Evolutionary conservation across 2,888 invertebrate species (phyloP), one percentile per base, ranked within the genome.

Genomic region (Papilio protenor): DNA sequence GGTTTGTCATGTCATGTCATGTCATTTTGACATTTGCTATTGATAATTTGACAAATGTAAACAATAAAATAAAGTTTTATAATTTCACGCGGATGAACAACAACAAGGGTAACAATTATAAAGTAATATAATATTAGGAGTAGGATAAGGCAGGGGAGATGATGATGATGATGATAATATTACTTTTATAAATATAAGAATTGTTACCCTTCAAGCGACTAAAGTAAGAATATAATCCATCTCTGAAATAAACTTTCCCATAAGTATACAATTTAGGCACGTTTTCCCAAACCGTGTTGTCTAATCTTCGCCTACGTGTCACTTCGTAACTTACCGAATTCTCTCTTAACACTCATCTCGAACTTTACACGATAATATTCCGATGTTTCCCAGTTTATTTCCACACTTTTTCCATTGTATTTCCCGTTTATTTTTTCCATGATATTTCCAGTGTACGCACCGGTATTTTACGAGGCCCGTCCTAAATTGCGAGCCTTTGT

Each of bases 391-490:
- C 72, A 64, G 40, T 72, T 49, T 72, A 61, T 76, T 76, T 71
- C 61, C 16, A 66, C n/a, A 49, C 21, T 27, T 70, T 76, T 76
- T 76, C 18, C 18, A 55, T n/a, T 33, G n/a, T 59, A 61, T 61
- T 49, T 76, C 21, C 59, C 12, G 40, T 74, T 47, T 47, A 59
- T 47, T 27, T 71, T 70, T 59, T 55, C 66, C 66, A 55, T 40
- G 73, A 66, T 73, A 73, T 73, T 77, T 73, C 16, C 66, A 14
- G n/a, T 57, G 52, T 66, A 73, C 77, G 64, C 64, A 40, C 73
- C 64, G 77, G 73, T 61, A 69, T 77, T 77, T 77, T 77, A 77
- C 72, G 73, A 77, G 55, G 55, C 27, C 45, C n/a, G 73, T 73
- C 55, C 73, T 73, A 73, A 69, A 73, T 77, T 73, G 66, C 73